These are phyloP conservation scores for Anthopleura xanthogrammica DNA, from an alignment of 92 coral and sea anemone species.

Conservation along the genomic window DNA sequence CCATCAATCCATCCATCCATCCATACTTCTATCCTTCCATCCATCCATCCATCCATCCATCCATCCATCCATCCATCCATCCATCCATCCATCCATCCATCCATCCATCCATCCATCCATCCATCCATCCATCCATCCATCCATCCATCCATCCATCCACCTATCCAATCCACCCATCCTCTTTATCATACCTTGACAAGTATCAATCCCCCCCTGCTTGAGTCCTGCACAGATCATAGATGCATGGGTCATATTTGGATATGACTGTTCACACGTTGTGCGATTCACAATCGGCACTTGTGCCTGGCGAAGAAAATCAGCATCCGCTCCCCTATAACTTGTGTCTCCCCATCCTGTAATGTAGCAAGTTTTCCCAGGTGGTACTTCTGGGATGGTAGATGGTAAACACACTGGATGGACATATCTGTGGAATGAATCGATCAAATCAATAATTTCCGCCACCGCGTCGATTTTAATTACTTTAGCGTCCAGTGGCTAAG, in stretches of 20 bases:
- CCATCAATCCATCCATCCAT: too few species aligned
- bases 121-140: too few species aligned
- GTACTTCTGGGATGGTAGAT: neutral
- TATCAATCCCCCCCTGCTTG: conserved; percentile 32
- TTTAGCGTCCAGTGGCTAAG: too few species aligned
- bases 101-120: too few species aligned
- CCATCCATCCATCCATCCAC: too few species aligned
- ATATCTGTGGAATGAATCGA: neutral
- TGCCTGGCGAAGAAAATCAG: conserved; percentile 29
- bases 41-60: too few species aligned
- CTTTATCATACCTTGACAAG: conserved; percentile 28
- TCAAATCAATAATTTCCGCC: too few species aligned
- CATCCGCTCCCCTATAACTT: conserved; percentile 15
- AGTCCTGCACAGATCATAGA: conserved; percentile 41
- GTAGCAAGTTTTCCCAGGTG: conserved; percentile 20
- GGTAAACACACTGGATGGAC: conserved; percentile 24
- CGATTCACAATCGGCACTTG: conserved; percentile 21
- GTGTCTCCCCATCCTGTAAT: conserved; percentile 39
- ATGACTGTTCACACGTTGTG: conserved; percentile 1
- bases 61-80: too few species aligned
- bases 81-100: too few species aligned
- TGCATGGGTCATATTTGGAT: conserved; percentile 3
- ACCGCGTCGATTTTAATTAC: too few species aligned
- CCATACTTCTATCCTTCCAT: too few species aligned
- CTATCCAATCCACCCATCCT: neutral